Evolutionary conservation across 2,797 vertebrate genomes (phyloP), one percentile per base, ranked within the genome.

Genomic region (Peromyscus melanophrys): DNA sequence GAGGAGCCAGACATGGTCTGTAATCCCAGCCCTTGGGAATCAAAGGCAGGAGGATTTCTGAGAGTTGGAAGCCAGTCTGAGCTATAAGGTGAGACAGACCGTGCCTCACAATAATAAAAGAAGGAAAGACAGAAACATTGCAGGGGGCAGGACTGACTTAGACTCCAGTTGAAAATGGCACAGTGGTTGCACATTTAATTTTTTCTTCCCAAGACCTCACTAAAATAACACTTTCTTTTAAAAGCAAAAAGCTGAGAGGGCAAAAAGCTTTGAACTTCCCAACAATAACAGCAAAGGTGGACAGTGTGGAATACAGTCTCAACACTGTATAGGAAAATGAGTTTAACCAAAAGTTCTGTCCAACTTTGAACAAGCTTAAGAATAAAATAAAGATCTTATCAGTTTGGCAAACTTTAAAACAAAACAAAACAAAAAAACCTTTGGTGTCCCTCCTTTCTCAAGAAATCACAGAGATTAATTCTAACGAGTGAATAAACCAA

Each of bases 111-210:
- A 21, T 4, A 57, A 14, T 4, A 37, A 25, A n/a, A 52, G 2
- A 67, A 23, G 6, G 43, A 31, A 61, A 31, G 63, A 77, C 14
- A 55, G 43, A 55, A 69, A 80, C 73, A 77, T 49, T 0, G 8
- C 3, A 27, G 43, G 43, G 57, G 57, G 2, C 12, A 6, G 25
- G 59, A 59, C 31, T 4, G 37, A 25, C 65, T 43, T 43, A 88
- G 71, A 73, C 25, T 92, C 46, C 59, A 90, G 25, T 46, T 90
- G 65, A 82, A 92, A 92, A 71, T 69, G 81, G 49, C 69, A 65
- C 57, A 63, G 10, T 37, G 12, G 21, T 25, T 76, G n/a, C 10
- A 71, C 25, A 81, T 69, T 87, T 86, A 46, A 65, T 89, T 93
- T 75, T 75, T 46, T 11, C 76, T 43, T 63, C 34, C 73, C 83